Conservation (phyloP, 2,888 invertebrate species). For the Omphaloscelis lunosa region DNA sequence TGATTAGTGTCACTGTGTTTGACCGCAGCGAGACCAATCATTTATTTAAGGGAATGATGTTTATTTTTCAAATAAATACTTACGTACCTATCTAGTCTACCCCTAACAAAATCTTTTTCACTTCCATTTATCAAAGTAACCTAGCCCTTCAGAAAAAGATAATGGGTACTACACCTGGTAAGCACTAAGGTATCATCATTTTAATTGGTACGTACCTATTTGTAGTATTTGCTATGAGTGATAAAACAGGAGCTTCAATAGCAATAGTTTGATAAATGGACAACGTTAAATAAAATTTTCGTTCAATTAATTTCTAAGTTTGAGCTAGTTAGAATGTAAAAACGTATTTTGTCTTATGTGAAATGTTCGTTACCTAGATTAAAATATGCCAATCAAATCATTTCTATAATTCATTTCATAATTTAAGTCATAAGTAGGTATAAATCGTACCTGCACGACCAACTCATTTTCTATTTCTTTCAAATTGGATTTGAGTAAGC, state of each 20-base stretch:
- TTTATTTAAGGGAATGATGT: no score
- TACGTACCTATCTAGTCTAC: not conserved
- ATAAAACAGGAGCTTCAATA: not conserved
- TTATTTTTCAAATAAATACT: not conserved
- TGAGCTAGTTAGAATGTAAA: not conserved
- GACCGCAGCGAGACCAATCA: no score
- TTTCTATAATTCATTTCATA: no score
- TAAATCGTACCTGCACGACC: conserved; percentile 75
- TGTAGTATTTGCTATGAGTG: not conserved
- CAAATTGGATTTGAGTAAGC: conserved; percentile 81
- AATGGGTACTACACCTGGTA: no score
- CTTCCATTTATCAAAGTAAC: not conserved
- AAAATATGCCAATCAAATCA: no score
- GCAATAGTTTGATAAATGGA: not conserved
- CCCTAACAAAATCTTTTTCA: not conserved
- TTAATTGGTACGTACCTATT: not conserved
- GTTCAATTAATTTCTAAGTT: not conserved
- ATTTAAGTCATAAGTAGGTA: not conserved
- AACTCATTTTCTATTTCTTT: conserved; percentile 82
- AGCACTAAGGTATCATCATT: not conserved
- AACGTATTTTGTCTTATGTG: not conserved
- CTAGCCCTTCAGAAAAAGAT: not conserved
- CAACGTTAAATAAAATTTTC: not conserved
- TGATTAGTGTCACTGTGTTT: no score
- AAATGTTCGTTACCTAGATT: not conserved